Evolutionary conservation across 2,113 vertebrate species (phyloP).

Genomic region (Malurus elegans): DNA sequence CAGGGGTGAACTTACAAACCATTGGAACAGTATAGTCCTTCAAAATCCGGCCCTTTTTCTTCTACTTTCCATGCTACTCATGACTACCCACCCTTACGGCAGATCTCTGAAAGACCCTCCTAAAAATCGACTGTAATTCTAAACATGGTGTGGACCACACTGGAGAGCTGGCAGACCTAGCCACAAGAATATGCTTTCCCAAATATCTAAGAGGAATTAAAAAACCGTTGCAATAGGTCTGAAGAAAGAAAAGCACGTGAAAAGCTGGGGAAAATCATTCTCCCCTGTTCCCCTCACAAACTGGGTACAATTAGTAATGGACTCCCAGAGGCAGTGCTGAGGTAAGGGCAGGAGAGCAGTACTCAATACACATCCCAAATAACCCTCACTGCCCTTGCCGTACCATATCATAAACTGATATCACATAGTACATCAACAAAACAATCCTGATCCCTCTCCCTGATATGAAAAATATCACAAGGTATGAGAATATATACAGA

Average conservation of each 20-base stretch:
- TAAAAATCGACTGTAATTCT: background rate
- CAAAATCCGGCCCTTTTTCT: background rate
- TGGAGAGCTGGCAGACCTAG: background rate
- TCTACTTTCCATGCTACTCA: background rate
- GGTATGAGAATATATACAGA: background rate
- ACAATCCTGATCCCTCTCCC: background rate
- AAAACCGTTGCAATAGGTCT: background rate
- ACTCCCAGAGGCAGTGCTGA: background rate
- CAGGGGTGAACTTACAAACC: background rate
- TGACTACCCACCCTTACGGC: fast-evolving
- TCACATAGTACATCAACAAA: background rate
- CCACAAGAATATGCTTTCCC: background rate
- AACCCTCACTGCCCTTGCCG: background rate
- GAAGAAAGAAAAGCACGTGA: background rate
- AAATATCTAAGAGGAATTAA: background rate
- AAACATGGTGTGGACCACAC: background rate
- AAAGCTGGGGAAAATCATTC: background rate
- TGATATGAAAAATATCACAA: background rate
- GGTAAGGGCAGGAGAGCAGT: background rate
- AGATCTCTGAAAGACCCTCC: background rate
- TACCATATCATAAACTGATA: background rate
- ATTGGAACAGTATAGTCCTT: background rate
- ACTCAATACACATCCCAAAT: background rate
- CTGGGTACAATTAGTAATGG: background rate
- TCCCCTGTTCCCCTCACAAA: background rate